Conservation (phyloP, 2,888 invertebrate species). For the Trisateles emortualis region DNA sequence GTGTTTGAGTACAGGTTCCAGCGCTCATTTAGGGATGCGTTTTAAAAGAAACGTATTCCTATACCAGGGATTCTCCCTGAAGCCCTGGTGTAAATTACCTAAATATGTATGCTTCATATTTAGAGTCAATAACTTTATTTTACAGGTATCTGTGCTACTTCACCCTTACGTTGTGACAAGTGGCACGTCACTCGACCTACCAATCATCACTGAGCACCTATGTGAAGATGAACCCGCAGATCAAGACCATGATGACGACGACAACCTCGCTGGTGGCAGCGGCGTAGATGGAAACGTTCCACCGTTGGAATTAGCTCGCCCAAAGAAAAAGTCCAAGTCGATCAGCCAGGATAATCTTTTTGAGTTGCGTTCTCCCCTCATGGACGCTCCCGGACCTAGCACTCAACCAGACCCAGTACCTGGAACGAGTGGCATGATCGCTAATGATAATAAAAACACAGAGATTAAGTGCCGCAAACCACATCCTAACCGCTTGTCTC, state of each 20-base stretch:
- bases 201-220: slow-evolving; percentile 67
- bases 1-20: no score
- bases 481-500: slow-evolving; percentile 38
- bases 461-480: slow-evolving; percentile 42
- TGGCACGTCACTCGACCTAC: slow-evolving; percentile 72
- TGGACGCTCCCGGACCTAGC: slow-evolving; percentile 54
- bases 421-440: slow-evolving; percentile 4
- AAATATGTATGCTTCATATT: no score
- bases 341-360: slow-evolving; percentile 62
- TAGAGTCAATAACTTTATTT: slow-evolving; percentile 4
- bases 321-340: slow-evolving; percentile 54
- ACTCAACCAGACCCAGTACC: slow-evolving; percentile 39
- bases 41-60: no score
- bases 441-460: slow-evolving; percentile 45
- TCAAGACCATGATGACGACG: slow-evolving; percentile 49
- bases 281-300: not conserved
- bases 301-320: slow-evolving; percentile 8
- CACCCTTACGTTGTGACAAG: slow-evolving; percentile 70
- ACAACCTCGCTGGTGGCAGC: slow-evolving; percentile 5
- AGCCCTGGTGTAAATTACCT: no score
- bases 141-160: slow-evolving; percentile 74
- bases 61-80: no score
- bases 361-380: slow-evolving; percentile 49
- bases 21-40: no score
- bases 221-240: slow-evolving; percentile 63